A percentile compares a stretch with the other conserved stretches of the same genome.
Evolutionary conservation across 2,113 vertebrate genomes (phyloP).

Genomic region (Daphoenositta chrysoptera): DNA sequence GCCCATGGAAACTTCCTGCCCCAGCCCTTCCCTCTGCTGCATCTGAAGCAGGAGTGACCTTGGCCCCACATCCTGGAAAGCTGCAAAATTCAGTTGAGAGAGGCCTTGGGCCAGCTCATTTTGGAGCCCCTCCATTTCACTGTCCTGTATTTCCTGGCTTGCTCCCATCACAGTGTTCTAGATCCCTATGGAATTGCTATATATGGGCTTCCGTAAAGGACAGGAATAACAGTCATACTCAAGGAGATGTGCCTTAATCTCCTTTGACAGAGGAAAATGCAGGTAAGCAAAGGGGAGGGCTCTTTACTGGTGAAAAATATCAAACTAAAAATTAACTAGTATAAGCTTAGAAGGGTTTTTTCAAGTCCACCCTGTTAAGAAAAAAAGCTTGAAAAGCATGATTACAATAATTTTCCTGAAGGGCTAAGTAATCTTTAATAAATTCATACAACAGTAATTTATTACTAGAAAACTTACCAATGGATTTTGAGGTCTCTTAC

Average conservation of each 20-base stretch:
- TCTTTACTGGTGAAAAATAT: neutral
- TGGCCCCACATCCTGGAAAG: neutral
- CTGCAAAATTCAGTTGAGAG: neutral
- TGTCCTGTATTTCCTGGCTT: neutral
- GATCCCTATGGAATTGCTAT: neutral
- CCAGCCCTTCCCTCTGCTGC: neutral
- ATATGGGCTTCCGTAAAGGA: neutral
- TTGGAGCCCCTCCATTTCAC: neutral
- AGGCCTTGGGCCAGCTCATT: neutral
- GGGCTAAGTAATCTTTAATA: neutral
- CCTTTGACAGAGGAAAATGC: neutral
- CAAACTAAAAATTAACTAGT: neutral
- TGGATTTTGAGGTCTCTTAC: neutral
- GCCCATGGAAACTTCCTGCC: neutral
- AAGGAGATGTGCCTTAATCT: neutral
- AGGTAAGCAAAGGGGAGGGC: neutral
- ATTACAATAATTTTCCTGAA: neutral
- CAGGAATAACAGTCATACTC: neutral
- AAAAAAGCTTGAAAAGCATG: neutral
- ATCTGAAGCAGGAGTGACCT: neutral
- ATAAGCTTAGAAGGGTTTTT: neutral
- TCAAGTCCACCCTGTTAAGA: neutral
- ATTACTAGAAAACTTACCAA: neutral
- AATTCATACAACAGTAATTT: neutral
- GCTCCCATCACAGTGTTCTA: neutral